Base-by-base conservation (phyloP, 2,888 invertebrate species). In the Melolontha melolontha region DNA sequence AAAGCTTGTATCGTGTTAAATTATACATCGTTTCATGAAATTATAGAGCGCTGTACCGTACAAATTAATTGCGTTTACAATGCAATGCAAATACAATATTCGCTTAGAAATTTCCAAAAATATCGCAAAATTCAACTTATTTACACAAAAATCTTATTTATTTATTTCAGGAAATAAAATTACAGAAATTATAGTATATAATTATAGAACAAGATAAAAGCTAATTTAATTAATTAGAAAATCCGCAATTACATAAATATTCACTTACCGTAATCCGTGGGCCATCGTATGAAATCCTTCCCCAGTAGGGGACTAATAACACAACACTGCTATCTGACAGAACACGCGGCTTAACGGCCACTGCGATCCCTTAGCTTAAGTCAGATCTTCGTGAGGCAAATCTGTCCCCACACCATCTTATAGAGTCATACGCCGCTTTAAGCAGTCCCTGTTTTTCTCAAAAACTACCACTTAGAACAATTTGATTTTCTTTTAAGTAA, bases 301-400 rank as follows among this genome's bases (percentile, higher is more conserved):
- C 79, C 81, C 80, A 77, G 72, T 69, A 67, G 72, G 74, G 80
- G 82, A 80, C 77, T 78, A 76, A 75, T 73, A 67, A 74, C 79
- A 79, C 78, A 70, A 75, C 77, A 79, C 79, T 78, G 75, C 74
- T 77, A 77, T 79, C 79, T 79, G 77, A 78, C 71, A 76, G 79
- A 80, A 80, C 81, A 81, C 82, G 82, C 83, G 81, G 74, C 79
- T 78, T 78, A 79, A 81, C 81, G 82, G 82, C 78, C 80, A 84
- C 84, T 84, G 81, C 83, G 79, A 79, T 78, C 80, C 78, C 76
- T 76, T 74, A 70, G 68, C 72, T 71, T 69, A 79, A 79, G 77
- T 79, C 75, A 77, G 78, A 78, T 78, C 79, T 78, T 77, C 34
- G 34, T 76, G 78, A 79, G 77, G 75, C 80, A 75, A 76, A 75